Base-by-base conservation (phyloP, 1,140 invertebrate genomes). In the Ptiloglossa arizonensis region DNA sequence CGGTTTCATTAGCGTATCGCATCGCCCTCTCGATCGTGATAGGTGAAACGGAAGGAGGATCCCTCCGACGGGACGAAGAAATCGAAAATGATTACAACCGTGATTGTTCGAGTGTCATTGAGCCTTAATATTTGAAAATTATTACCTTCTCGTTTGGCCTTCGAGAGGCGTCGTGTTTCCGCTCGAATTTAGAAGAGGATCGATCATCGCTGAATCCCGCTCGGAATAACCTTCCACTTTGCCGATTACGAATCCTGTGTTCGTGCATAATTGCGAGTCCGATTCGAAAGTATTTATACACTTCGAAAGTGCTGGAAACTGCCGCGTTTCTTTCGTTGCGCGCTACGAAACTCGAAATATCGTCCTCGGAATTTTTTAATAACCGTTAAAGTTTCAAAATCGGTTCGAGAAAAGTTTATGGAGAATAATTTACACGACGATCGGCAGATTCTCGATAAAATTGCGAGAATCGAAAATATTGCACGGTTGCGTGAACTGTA, bases 1-100 rank as follows among this genome's bases (percentile, higher is more conserved):
- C 77, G 83, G 83, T 80, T 77, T 86, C 81, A 86, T 86, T 86
- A 86, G 81, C 79, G 83, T 82, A 85, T 85, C 82, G 56, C 70
- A 48, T 59, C 60, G 44, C 59, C 66, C 69, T 48, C 62, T 52
- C 60, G 70, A 56, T 64, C 57, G 66, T 57, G 81, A 83, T 67
- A 71, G 56, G 71, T 63, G 71, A 83, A 83, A 84, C 73, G 73
- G 73, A 84, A 78, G 73, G 73, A 76, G 69, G 73, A 68, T 77
- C 64, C 60, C 64, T 80, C 27, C 22, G 48, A 52, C 46, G 38
- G 35, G 32, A 56, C 60, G 71, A 84, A 84, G 82, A 83, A 83
- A 83, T 80, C 82, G 76, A 35, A 70, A 57, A 41, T 82, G 77
- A 84, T 84, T 84, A 83, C 69, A 44, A 67, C 46, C 76, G 66